Base-by-base conservation (phyloP, 2,113 vertebrate genomes). In the Peucedramus taeniatus region DNA sequence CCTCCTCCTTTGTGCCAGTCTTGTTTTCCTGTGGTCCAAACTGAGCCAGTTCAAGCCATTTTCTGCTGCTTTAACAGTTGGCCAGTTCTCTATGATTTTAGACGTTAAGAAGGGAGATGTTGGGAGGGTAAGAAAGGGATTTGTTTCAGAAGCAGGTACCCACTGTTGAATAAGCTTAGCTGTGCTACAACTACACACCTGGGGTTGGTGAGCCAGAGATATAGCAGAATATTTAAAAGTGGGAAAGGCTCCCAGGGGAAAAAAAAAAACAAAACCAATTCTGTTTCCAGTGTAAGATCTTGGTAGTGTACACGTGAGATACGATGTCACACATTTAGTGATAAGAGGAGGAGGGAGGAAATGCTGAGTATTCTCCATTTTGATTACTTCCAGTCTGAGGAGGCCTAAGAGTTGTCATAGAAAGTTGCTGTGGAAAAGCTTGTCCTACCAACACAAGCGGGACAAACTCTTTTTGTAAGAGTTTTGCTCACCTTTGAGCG, bases 261-360 rank as follows among this genome's bases (percentile, higher is more conserved):
- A 26, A 59, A 14, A 35, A 65, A 19, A 28, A 13, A 6, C 20
- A 37, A 63, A 66, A 15, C 6, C 5, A 57, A 2, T 63, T 85
- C 15, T 28, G 10, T 22, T 70, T 64, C 40, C 45, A 50, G 9
- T 61, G 31, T 76, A 63, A 76, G 64, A 42, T 56, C 60, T 74
- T 4, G 4, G 28, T 74, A 24, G 13, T 19, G 31, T 66, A 18
- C 17, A 23, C n/a, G 37, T 27, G 47, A 92, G 21, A 50, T 74
- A 15, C 0, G 0, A 17, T 60, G 21, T 37, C 7, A 11, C 22
- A 53, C 9, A 9, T 33, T 40, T 15, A 69, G 13, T 59, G 15
- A 8, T 74, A 19, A 0, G 1, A 49, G 49, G 33, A 71, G 21
- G 54, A 91, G 28, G 15, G 40, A 51, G 23, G 28, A 89, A 89